Conservation (phyloP, 2,888 invertebrate species). For the Gymnoscelis rufifasciata region DNA sequence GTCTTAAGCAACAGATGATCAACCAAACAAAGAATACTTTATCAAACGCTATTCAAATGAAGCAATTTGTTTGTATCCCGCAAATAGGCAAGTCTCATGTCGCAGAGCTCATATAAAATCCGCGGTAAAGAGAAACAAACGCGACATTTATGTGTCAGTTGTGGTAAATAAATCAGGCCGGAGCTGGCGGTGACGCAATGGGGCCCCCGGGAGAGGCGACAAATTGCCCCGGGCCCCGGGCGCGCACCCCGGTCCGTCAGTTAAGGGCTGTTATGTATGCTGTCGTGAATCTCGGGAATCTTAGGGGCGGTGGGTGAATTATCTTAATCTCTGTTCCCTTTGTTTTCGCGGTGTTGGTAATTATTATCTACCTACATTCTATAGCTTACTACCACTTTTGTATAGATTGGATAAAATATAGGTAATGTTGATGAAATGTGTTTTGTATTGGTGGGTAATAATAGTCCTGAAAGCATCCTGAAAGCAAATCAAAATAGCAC, state of each 20-base stretch:
- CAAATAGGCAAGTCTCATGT: constrained; percentile 25
- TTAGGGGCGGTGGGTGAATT: neutral
- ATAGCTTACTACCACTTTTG: too few species aligned
- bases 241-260: constrained; percentile 11
- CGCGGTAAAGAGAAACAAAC: constrained; percentile 69
- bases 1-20: too few species aligned
- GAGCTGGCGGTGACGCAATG: constrained; percentile 18
- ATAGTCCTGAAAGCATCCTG: too few species aligned
- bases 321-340: neutral
- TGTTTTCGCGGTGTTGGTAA: too few species aligned
- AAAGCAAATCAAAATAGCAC: too few species aligned
- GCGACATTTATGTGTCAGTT: constrained; percentile 76
- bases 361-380: too few species aligned
- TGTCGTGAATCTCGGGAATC: constrained; percentile 4
- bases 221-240: constrained; percentile 15
- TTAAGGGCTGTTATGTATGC: constrained; percentile 18
- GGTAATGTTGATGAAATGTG: too few species aligned
- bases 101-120: constrained; percentile 47
- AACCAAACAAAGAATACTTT: too few species aligned
- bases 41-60: too few species aligned
- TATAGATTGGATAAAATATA: too few species aligned
- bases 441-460: too few species aligned
- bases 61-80: neutral
- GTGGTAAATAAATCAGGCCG: constrained; percentile 65
- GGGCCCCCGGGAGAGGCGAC: constrained; percentile 18